A percentile compares a stretch with the other conserved stretches of the same genome.
Conservation (phyloP, 2,797 vertebrate species). For the Malacoraja senta region DNA sequence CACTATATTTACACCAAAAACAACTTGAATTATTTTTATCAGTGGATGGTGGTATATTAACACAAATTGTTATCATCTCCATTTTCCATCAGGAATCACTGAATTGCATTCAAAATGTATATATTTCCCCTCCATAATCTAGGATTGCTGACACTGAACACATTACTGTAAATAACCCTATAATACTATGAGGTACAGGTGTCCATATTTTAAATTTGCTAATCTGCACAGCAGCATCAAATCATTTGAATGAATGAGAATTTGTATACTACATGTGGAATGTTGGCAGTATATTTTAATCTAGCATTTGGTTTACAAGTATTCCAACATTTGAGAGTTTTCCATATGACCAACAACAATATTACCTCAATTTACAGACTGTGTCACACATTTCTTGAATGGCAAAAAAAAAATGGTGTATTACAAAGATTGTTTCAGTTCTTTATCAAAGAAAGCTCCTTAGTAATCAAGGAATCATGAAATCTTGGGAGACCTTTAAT, state of each 20-base stretch:
- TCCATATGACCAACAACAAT: background rate
- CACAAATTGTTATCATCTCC: background rate
- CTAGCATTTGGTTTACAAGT: background rate
- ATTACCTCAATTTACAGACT: background rate
- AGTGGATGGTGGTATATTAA: background rate
- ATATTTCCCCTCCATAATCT: background rate
- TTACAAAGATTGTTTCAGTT: background rate
- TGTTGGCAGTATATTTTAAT: background rate
- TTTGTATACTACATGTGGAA: background rate
- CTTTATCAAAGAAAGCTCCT: background rate
- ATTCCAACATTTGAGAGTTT: background rate
- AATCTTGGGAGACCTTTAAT: conserved; percentile 35
- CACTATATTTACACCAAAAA: background rate
- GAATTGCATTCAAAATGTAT: background rate
- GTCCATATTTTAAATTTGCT: background rate
- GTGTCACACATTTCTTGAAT: background rate
- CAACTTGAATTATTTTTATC: background rate
- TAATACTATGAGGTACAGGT: background rate
- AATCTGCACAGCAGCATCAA: background rate
- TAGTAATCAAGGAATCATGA: background rate
- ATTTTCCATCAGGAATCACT: background rate
- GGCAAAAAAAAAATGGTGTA: background rate
- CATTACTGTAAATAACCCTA: background rate
- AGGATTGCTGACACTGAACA: background rate
- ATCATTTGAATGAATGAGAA: background rate